Evolutionary conservation across 2,113 vertebrate species (phyloP).

Genomic region (Heterochromis multidens): DNA sequence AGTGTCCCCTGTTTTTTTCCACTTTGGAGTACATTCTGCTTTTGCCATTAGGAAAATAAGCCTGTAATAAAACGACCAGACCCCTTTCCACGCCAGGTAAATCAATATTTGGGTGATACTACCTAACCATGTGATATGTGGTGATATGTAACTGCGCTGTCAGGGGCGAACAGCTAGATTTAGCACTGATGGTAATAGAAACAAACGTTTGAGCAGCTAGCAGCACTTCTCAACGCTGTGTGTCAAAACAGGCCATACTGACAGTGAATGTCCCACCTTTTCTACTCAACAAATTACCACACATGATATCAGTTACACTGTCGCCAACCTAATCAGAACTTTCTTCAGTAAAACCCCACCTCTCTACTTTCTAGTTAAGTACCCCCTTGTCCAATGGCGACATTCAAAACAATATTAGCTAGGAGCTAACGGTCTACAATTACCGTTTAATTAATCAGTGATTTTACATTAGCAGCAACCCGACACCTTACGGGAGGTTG

Average conservation of each 20-base stretch:
- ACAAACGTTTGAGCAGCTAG: background rate
- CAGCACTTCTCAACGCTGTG: background rate
- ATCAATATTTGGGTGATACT: background rate
- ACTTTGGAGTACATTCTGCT: constrained; percentile 16
- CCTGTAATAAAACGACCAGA: background rate
- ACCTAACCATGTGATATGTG: background rate
- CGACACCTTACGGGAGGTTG: background rate
- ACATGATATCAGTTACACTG: background rate
- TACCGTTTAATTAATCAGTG: background rate
- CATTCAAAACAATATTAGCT: background rate
- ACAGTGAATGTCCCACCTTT: background rate
- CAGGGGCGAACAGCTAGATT: background rate
- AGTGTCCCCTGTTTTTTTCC: constrained; percentile 7
- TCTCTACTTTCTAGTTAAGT: background rate
- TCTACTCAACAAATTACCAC: background rate
- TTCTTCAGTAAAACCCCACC: background rate
- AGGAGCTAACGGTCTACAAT: background rate
- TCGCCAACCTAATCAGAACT: background rate
- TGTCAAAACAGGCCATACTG: background rate
- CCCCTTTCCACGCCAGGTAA: background rate
- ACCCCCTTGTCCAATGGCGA: background rate
- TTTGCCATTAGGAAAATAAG: constrained; percentile 56
- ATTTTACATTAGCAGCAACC: background rate
- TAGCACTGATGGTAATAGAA: background rate
- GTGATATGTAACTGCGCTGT: background rate